These are phyloP conservation scores for Phoeniculus purpureus DNA, from an alignment of 2,797 vertebrate species.

Conservation along the genomic window DNA sequence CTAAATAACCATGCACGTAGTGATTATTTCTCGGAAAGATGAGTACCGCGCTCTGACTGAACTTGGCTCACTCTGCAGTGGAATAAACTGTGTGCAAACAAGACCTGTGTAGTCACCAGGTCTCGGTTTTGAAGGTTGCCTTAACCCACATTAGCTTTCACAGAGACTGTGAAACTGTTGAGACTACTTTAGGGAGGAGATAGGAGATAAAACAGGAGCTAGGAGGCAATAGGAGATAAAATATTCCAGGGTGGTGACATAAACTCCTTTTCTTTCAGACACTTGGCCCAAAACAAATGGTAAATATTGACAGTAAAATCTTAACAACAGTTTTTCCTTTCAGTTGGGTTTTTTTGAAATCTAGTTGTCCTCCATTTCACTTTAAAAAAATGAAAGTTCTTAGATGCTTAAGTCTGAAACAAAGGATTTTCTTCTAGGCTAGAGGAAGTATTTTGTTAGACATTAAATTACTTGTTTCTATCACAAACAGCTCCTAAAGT, in stretches of 20 bases:
- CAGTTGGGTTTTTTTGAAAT: background rate
- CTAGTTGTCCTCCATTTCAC: background rate
- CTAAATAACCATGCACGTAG: background rate
- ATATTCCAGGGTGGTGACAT: background rate
- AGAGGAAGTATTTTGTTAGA: background rate
- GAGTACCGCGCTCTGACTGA: background rate
- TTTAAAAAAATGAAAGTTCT: background rate
- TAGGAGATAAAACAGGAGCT: background rate
- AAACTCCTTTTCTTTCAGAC: background rate
- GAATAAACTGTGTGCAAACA: background rate
- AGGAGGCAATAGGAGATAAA: background rate
- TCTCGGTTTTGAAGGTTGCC: background rate
- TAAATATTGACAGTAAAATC: background rate
- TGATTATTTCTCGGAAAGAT: background rate
- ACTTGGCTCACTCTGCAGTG: background rate
- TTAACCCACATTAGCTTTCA: background rate
- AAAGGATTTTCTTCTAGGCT: background rate
- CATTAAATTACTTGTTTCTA: slow-evolving; percentile 7
- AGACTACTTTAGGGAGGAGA: background rate
- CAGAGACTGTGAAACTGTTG: background rate
- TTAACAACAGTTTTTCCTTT: background rate
- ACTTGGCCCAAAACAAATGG: background rate
- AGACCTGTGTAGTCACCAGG: background rate
- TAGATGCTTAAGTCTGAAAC: background rate
- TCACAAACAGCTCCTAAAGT: background rate